A percentile compares a stretch with the other conserved stretches of the same genome.
These are phyloP conservation scores for Lydus trimaculatus DNA, from an alignment of 2,888 invertebrate species.

Conservation along the genomic window DNA sequence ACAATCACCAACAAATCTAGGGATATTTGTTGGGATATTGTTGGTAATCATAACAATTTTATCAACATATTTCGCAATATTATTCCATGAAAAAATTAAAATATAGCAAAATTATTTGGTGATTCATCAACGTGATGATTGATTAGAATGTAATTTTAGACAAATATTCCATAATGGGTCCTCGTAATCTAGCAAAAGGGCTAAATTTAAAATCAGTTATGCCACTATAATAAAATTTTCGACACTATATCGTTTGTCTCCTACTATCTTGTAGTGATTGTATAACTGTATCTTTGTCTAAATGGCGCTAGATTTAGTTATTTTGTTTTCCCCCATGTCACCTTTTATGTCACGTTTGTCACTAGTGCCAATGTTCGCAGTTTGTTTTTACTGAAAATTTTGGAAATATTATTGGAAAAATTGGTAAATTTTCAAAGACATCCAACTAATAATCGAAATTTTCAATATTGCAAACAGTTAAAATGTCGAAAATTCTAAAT, in stretches of 20 bases:
- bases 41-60: not conserved
- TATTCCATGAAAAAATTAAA: not conserved
- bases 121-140: no score
- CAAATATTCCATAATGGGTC: no score
- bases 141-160: no score
- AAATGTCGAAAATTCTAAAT: constrained; percentile 52
- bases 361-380: not conserved
- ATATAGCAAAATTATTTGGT: no score
- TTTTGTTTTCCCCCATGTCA: not conserved
- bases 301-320: not conserved
- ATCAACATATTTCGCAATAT: not conserved
- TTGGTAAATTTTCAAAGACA: not conserved
- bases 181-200: no score
- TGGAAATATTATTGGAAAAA: not conserved
- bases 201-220: not conserved
- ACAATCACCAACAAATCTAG: not conserved
- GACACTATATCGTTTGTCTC: not conserved
- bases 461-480: no score
- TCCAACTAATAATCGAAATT: not conserved
- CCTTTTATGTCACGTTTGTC: not conserved
- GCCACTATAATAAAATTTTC: not conserved
- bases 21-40: not conserved
- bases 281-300: not conserved
- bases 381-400: not conserved
- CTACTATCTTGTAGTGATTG: not conserved